phyloP scores from a whole-genome alignment of 2,888 invertebrate genomes.

The Ypsolopha sequella region DNA sequence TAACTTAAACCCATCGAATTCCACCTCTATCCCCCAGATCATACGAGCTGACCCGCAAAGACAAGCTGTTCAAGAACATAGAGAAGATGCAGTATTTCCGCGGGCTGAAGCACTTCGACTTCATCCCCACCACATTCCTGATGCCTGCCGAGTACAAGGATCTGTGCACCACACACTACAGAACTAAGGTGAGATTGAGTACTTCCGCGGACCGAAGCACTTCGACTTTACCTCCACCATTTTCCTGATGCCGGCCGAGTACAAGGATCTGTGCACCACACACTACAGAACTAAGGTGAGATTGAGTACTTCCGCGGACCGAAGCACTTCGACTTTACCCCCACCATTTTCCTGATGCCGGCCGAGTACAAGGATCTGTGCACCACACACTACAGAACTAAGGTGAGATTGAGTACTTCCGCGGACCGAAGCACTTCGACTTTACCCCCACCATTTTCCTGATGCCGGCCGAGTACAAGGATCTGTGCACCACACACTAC shows the following conservation, averaged over 20 bases:
- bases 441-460: slow-evolving; percentile 96
- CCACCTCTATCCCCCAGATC: slow-evolving; percentile 69
- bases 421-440: slow-evolving; percentile 90
- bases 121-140: slow-evolving; percentile 96
- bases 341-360: slow-evolving; percentile 95
- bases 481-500: slow-evolving; percentile 73
- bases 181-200: no score
- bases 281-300: slow-evolving; percentile 84
- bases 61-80: slow-evolving; percentile 92
- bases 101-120: slow-evolving; percentile 90
- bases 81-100: slow-evolving; percentile 89
- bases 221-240: slow-evolving; percentile 97
- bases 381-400: slow-evolving; percentile 78
- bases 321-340: slow-evolving; percentile 94
- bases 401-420: slow-evolving; percentile 87
- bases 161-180: slow-evolving; percentile 64
- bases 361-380: slow-evolving; percentile 85
- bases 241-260: slow-evolving; percentile 94
- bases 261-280: slow-evolving; percentile 77
- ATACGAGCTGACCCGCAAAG: slow-evolving; percentile 95
- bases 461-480: slow-evolving; percentile 90
- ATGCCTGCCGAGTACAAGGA: slow-evolving; percentile 90
- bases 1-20: not conserved
- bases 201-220: slow-evolving; percentile 86
- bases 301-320: slow-evolving; percentile 89